Conservation (phyloP, 2,797 vertebrate species). For the Anguilla marmorata region DNA sequence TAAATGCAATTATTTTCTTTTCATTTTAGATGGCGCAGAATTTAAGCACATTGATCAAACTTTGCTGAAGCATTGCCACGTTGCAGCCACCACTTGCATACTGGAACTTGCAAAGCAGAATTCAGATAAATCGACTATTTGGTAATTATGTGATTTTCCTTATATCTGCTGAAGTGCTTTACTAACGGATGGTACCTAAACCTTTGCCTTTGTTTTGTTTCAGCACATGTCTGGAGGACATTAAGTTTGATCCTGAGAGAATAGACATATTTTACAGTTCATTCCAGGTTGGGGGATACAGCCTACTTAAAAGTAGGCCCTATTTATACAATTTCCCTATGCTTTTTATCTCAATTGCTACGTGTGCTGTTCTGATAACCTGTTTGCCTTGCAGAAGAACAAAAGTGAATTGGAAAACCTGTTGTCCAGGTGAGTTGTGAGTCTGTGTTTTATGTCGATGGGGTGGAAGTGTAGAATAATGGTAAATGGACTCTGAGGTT, state of each 20-base stretch:
- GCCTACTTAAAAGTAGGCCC: not conserved
- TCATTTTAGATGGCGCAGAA: conserved; percentile 81
- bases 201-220: conserved; percentile 28
- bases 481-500: not conserved
- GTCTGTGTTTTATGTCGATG: not conserved
- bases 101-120: conserved; percentile 87
- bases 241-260: conserved; percentile 83
- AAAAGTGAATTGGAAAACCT: conserved; percentile 81
- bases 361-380: conserved; percentile 39
- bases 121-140: conserved; percentile 82
- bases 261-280: conserved; percentile 81
- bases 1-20: conserved; percentile 7
- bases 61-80: conserved; percentile 85
- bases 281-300: conserved; percentile 77
- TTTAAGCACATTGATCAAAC: conserved; percentile 82
- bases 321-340: not conserved
- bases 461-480: not conserved
- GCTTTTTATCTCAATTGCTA: not conserved
- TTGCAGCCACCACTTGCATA: conserved; percentile 81
- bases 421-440: conserved; percentile 80
- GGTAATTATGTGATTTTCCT: conserved; percentile 65
- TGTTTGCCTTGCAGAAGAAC: conserved; percentile 76
- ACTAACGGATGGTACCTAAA: not conserved
- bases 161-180: not conserved
- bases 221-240: conserved; percentile 88